Conservation (phyloP, 2,113 vertebrate genomes). For the Amphiprion percula region DNA sequence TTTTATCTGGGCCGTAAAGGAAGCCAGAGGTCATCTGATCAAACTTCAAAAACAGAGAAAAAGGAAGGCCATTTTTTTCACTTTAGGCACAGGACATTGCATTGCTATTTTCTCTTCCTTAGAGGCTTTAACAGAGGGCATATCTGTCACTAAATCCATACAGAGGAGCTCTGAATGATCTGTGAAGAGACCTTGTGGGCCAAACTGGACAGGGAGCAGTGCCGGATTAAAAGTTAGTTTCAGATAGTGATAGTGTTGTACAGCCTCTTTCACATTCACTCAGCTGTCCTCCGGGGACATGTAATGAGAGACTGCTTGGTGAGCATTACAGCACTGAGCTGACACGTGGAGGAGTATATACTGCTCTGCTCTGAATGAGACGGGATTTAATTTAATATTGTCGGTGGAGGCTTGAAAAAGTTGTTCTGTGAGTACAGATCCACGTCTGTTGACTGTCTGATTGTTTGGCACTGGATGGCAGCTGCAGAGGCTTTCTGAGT, state of each 20-base stretch:
- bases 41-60: conserved; percentile 48
- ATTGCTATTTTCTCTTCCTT: neutral
- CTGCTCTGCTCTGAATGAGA: conserved; percentile 27
- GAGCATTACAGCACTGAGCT: conserved; percentile 4
- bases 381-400: conserved; percentile 39
- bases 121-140: neutral
- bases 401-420: conserved; percentile 19
- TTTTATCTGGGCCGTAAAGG: conserved; percentile 46
- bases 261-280: conserved; percentile 15
- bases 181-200: conserved; percentile 9
- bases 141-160: neutral
- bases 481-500: conserved; percentile 20
- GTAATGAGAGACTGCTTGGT: conserved; percentile 47
- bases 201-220: conserved; percentile 36
- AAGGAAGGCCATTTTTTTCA: conserved; percentile 2
- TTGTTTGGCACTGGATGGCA: conserved; percentile 16
- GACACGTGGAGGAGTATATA: conserved; percentile 56
- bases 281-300: conserved; percentile 9
- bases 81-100: neutral
- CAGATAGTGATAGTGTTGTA: conserved; percentile 7
- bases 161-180: neutral
- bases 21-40: conserved; percentile 69
- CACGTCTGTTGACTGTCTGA: neutral
- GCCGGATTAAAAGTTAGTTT: conserved; percentile 23
- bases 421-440: neutral